Conservation (phyloP, 2,888 invertebrate genomes). For the Phymatocera aterrima region DNA sequence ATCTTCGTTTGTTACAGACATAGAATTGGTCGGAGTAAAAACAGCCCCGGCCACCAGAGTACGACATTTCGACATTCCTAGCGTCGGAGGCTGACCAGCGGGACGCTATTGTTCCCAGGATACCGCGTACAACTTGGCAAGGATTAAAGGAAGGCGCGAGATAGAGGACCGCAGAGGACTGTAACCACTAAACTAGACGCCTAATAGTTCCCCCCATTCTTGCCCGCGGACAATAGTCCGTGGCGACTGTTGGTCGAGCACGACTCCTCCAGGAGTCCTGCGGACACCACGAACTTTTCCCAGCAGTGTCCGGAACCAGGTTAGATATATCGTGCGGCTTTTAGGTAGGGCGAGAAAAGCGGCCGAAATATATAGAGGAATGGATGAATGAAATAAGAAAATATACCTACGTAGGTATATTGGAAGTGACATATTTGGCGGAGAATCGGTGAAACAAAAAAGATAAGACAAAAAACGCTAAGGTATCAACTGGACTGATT, state of each 20-base stretch:
- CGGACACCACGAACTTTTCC: conserved; percentile 5
- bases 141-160: conserved; percentile 44
- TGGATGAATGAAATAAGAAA: neutral
- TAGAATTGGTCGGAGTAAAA: conserved; percentile 1
- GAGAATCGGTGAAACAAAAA: neutral
- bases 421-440: neutral
- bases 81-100: conserved; percentile 1
- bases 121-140: conserved; percentile 41
- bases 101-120: conserved; percentile 41
- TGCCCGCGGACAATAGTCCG: conserved; percentile 58
- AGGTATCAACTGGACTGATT: neutral
- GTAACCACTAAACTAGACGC: conserved; percentile 64
- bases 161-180: conserved; percentile 54
- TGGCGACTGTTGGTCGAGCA: conserved; percentile 47
- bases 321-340: neutral
- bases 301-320: neutral
- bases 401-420: neutral
- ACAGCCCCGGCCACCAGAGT: neutral
- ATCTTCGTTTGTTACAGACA: neutral
- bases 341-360: neutral
- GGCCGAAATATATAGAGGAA: neutral
- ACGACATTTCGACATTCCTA: conserved; percentile 36
- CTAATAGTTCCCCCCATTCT: conserved; percentile 59
- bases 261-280: conserved; percentile 41
- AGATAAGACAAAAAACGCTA: neutral